A percentile compares a stretch with the other conserved stretches of the same genome.
Evolutionary conservation across 2,797 vertebrate species (phyloP).

Genomic region (Manis crassicaudata): DNA sequence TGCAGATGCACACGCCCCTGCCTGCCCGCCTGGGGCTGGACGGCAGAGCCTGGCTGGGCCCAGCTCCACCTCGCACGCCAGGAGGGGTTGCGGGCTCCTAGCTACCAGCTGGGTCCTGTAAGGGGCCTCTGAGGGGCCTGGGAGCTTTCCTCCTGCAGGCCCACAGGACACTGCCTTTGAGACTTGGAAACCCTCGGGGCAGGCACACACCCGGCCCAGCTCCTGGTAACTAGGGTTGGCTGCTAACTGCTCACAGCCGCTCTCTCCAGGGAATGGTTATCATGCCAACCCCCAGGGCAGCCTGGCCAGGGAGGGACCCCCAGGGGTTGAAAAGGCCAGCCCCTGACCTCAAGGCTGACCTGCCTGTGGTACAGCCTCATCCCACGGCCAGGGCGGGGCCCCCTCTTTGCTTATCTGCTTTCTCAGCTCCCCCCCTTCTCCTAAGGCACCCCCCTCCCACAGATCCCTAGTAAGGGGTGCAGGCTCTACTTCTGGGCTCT

Average conservation of each 20-base stretch:
- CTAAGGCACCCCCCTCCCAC: neutral
- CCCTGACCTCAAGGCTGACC: no score
- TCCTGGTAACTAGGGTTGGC: neutral
- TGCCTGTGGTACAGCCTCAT: rapidly evolving
- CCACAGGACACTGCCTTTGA: no score
- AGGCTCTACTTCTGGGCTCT: neutral
- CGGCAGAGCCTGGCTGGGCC: neutral
- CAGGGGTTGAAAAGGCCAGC: neutral
- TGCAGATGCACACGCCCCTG: neutral
- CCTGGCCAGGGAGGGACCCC: no score
- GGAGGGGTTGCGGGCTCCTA: neutral
- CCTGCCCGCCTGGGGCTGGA: neutral
- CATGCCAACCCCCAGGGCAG: neutral
- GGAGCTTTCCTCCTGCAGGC: neutral
- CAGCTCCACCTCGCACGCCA: rapidly evolving
- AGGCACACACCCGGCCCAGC: rapidly evolving
- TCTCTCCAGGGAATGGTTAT: neutral
- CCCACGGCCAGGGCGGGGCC: rapidly evolving
- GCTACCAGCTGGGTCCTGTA: neutral
- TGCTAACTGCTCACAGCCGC: rapidly evolving
- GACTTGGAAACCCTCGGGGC: rapidly evolving
- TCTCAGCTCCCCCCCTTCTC: neutral
- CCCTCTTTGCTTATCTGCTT: no score
- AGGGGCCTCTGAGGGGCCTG: neutral
- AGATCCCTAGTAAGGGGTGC: rapidly evolving